Evolutionary conservation across 2,113 vertebrate species (phyloP), one percentile per base, ranked within the genome.

Genomic region (Oreochromis spilurus): DNA sequence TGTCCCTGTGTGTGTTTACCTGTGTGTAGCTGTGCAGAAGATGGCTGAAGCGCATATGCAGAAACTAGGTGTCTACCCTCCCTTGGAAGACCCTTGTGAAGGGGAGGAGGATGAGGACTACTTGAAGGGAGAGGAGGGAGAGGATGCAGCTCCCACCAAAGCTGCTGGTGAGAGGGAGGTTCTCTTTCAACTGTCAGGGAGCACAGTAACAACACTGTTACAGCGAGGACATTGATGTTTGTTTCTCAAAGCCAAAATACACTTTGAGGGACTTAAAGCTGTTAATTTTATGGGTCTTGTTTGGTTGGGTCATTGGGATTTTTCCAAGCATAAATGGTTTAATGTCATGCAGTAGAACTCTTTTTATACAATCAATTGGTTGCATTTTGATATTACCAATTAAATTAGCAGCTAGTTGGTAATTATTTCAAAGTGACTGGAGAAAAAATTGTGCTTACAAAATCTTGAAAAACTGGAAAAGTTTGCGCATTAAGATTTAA

Each of bases 41-140:
- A 97, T 99, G 79, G 98, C 98, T 79, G 97, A 99, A 95, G 97
- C 98, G 86, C 98, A 99, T 90, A 96, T 99, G 97, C 97, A 97
- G 96, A 94, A 97, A 91, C 91, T 98, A 95, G 95, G 95, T 6
- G 96, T 97, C 84, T 97, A 96, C 67, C 97, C 95, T 90, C 93
- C 92, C 84, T 90, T 97, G 4, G 97, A 98, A 88, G 96, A 97
- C 57, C 96, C 96, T 60, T 96, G 95, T 87, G 97, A 97, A 80
- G 93, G 92, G 91, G 96, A 96, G 81, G 95, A 97, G 57, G 92
- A 95, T 77, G 94, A 96, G 70, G 93, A 95, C 86, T 31, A 85
- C 93, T 52, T 96, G 4, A 94, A 96, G 12, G 88, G 91, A 9
- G 93, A 95, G 5, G 93, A 96, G 7, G 95, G 95, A 5, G 96